Percentiles rank a stretch among this genome's conserved stretches.
Conservation (phyloP, 2,888 invertebrate species). For the Drosophila nigricruria region DNA sequence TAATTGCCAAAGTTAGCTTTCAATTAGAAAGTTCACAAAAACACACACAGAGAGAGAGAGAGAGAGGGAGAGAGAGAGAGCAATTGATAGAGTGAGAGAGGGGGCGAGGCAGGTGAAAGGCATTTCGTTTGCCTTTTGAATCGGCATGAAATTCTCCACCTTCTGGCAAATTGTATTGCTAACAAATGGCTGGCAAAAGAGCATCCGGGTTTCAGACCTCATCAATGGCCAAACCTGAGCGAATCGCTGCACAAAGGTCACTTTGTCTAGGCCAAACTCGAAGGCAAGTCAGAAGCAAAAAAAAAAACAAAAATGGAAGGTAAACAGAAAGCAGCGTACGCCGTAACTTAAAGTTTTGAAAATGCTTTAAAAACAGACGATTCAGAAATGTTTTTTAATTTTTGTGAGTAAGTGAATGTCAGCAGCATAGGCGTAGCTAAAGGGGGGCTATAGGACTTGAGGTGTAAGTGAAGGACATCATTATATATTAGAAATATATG, state of each 20-base stretch:
- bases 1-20: conserved; percentile 82
- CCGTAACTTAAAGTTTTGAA: conserved; percentile 38
- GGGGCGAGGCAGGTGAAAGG: conserved; percentile 40
- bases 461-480: too few relatives aligned
- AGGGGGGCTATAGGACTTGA: background rate
- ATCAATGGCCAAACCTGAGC: conserved; percentile 46
- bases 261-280: conserved; percentile 58
- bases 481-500: too few relatives aligned
- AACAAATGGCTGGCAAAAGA: conserved; percentile 42
- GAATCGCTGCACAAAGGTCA: conserved; percentile 66
- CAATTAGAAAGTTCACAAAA: conserved; percentile 76
- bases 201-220: conserved; percentile 30
- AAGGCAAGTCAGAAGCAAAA: conserved; percentile 8
- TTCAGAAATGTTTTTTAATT: conserved; percentile 17
- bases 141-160: conserved; percentile 53
- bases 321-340: conserved; percentile 6
- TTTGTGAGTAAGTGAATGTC: conserved; percentile 42
- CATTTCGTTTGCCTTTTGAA: conserved; percentile 69
- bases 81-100: background rate
- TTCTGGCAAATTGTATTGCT: conserved; percentile 53
- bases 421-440: background rate
- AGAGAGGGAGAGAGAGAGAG: background rate
- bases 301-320: conserved; percentile 27
- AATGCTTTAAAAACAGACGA: conserved; percentile 49
- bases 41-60: conserved; percentile 3